Evolutionary conservation across 2,888 invertebrate species (phyloP).

Genomic region (Biston stratarius): DNA sequence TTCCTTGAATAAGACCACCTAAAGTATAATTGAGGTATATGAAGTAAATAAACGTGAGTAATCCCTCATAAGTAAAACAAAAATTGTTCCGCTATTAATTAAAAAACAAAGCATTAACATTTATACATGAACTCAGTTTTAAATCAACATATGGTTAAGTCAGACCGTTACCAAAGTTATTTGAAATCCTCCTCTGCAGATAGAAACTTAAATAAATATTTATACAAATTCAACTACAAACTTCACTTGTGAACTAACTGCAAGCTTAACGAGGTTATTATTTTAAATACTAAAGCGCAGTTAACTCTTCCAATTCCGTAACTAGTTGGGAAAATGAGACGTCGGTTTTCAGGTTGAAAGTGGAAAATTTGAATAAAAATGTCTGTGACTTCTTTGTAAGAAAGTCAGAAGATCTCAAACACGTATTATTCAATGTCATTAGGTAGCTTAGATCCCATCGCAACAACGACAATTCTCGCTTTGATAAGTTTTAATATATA

Average conservation of each 20-base stretch:
- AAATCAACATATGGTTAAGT: not conserved
- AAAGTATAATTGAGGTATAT: too few species aligned
- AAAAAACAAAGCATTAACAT: too few species aligned
- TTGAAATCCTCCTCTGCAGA: slow-evolving; percentile 4
- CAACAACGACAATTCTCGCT: too few species aligned
- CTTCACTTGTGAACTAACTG: slow-evolving; percentile 21
- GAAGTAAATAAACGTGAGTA: too few species aligned
- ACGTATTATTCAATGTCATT: not conserved
- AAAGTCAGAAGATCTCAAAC: not conserved
- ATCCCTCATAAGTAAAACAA: too few species aligned
- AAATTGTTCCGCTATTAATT: too few species aligned
- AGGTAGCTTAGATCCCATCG: too few species aligned
- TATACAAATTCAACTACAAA: slow-evolving; percentile 22
- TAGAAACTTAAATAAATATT: slow-evolving; percentile 21
- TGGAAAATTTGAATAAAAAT: not conserved
- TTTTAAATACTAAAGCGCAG: slow-evolving; percentile 26
- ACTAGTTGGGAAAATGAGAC: not conserved
- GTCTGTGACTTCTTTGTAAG: not conserved
- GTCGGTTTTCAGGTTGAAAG: not conserved
- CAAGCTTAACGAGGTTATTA: slow-evolving; percentile 33
- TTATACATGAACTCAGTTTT: not conserved
- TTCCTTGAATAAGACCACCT: too few species aligned
- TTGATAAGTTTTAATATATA: too few species aligned
- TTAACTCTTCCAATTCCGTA: slow-evolving; percentile 2
- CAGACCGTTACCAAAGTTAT: not conserved